Percentiles rank a stretch among this genome's conserved stretches.
phyloP scores from a whole-genome alignment of 2,797 vertebrate genomes.

The Valencia hispanica region DNA sequence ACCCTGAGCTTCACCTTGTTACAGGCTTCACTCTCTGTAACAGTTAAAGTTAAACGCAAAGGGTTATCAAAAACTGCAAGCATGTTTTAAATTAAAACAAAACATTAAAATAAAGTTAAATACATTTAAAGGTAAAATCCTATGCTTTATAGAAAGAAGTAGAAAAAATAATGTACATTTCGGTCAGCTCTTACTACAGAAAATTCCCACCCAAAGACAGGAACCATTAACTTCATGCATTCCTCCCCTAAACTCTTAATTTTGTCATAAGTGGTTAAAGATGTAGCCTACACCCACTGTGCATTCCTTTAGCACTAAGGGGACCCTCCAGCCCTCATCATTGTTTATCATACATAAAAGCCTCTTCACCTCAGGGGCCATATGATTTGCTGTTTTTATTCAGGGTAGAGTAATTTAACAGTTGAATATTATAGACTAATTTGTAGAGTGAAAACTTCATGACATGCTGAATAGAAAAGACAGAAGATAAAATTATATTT shows the following conservation, averaged over 20 bases:
- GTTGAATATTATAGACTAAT: not conserved
- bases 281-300: conserved; percentile 62
- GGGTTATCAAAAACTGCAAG: not conserved
- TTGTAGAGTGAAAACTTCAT: not conserved
- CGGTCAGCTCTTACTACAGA: conserved; percentile 37
- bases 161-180: not conserved
- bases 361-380: conserved; percentile 15
- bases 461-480: not conserved
- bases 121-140: not conserved
- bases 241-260: conserved; percentile 41
- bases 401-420: not conserved
- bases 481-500: not conserved
- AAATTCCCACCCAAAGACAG: conserved; percentile 51
- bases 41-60: conserved; percentile 2
- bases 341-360: conserved; percentile 29
- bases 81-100: not conserved
- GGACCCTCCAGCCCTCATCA: conserved; percentile 2
- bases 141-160: not conserved
- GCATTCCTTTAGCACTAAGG: conserved; percentile 62
- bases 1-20: conserved; percentile 48
- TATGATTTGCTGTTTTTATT: conserved; percentile 3
- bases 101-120: not conserved
- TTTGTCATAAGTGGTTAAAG: conserved; percentile 69
- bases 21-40: conserved; percentile 27
- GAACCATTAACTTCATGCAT: conserved; percentile 25